Conservation (phyloP, 2,888 invertebrate species). For the Latrodectus elegans region DNA sequence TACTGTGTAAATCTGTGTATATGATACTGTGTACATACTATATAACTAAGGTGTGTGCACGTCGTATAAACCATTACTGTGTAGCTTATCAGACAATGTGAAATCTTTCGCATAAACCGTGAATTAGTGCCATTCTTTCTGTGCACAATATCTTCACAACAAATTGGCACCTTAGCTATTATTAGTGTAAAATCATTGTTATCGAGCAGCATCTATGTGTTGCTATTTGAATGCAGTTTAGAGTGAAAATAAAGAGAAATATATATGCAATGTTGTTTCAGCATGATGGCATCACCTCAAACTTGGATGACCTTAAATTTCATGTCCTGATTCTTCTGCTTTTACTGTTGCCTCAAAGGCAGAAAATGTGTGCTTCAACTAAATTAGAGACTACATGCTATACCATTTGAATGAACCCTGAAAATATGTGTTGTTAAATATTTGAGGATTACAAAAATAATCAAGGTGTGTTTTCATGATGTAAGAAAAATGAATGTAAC, state of each 20-base stretch:
- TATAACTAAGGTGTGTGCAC: neutral
- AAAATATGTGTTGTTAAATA: too few species aligned
- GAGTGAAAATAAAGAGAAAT: neutral
- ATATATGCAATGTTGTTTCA: neutral
- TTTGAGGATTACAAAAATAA: too few species aligned
- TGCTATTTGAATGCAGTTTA: neutral
- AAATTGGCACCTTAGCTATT: neutral
- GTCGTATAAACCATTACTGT: neutral
- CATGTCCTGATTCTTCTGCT: slow-evolving; percentile 17
- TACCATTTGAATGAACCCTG: too few species aligned
- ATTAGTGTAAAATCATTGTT: neutral
- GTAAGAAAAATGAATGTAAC: too few species aligned
- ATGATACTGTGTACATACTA: neutral
- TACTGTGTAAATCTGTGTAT: slow-evolving; percentile 10
- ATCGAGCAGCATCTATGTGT: neutral
- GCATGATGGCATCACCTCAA: neutral
- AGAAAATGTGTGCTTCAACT: slow-evolving; percentile 4
- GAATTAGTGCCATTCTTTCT: neutral
- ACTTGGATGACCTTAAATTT: slow-evolving; percentile 39
- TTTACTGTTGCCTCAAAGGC: neutral
- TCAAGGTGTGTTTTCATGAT: too few species aligned
- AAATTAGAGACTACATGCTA: too few species aligned
- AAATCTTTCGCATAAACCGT: neutral
- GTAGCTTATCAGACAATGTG: neutral
- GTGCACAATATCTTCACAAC: neutral